Evolutionary conservation across 2,888 invertebrate genomes (phyloP), one percentile per base, ranked within the genome.

Genomic region (Campoletis raptor): DNA sequence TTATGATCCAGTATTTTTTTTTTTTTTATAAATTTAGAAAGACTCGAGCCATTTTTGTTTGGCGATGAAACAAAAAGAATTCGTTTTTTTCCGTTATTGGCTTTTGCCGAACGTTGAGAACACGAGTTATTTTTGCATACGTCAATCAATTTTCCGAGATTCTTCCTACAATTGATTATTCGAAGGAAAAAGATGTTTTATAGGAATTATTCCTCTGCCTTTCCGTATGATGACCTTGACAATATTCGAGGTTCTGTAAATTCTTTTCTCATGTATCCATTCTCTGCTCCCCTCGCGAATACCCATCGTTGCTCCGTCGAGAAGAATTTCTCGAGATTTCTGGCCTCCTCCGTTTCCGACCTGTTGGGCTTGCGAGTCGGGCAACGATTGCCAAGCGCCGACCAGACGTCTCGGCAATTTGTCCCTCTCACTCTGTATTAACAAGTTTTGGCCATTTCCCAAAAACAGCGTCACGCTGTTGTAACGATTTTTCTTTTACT

Each of bases 31-130:
- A 64, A 36, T 37, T 78, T 40, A 18, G 67, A 48, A 21, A 40
- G 15, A 61, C 70, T 30, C 67, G 42, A 80, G 36, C n/a, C 0
- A 52, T 64, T 81, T 37, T 37, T 48, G 12, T 52, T 45, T 48
- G 21, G 52, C 30, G 30, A 48, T 30, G 18, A 61, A 21, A 30
- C 36, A 8, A 12, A 40, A 37, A 73, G 0, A 81, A 54, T 57
- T 81, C 80, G 45, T 52, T 24, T 37, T 84, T 80, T 64, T 85
- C 81, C 66, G 66, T 85, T 66, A 76, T 72, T 15, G n/a, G n/a
- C 45, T 57, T 21, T 48, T 64, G 36, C 24, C 54, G n/a, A 70
- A 54, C 69, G 69, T 69, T 79, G 69, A 79, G 69, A 79, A 79
- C 40, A 79, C 40, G 54, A 69, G n/a, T 18, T 21, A 21, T 80